Evolutionary conservation across 1,140 invertebrate species (phyloP).

Genomic region (Apis florea): DNA sequence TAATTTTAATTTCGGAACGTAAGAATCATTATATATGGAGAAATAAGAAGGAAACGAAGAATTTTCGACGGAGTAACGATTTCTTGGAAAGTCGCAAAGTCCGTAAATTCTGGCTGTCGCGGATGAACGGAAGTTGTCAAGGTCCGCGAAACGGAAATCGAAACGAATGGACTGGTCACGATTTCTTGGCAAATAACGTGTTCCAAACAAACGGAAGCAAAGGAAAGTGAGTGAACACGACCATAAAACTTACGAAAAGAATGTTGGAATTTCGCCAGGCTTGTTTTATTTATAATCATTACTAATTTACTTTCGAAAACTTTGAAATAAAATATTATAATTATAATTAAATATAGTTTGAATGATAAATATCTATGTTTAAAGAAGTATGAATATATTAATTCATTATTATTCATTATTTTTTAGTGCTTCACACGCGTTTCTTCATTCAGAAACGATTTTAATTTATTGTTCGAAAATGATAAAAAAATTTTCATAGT

Average conservation of each 20-base stretch:
- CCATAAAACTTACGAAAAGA: slow-evolving; percentile 43
- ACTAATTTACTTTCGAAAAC: neutral
- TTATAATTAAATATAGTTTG: too few species aligned
- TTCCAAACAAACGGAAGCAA: slow-evolving; percentile 34
- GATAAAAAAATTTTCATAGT: too few species aligned
- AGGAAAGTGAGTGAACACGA: slow-evolving; percentile 52
- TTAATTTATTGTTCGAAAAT: too few species aligned
- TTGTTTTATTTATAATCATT: slow-evolving; percentile 51
- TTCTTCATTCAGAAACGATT: too few species aligned
- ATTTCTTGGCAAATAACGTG: slow-evolving; percentile 53
- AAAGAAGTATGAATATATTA: too few species aligned
- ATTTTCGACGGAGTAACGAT: neutral
- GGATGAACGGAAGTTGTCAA: slow-evolving; percentile 56
- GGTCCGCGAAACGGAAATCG: slow-evolving; percentile 33
- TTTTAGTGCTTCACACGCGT: too few species aligned
- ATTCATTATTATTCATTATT: too few species aligned
- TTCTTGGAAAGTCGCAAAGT: slow-evolving; percentile 23
- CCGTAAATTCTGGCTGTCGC: slow-evolving; percentile 48
- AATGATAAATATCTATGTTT: too few species aligned
- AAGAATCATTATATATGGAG: too few species aligned
- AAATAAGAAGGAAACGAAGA: too few species aligned
- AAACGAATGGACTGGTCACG: slow-evolving; percentile 35
- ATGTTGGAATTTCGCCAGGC: slow-evolving; percentile 56
- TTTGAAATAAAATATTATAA: neutral
- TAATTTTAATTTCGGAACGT: too few species aligned